Evolutionary conservation across 2,113 vertebrate genomes (phyloP).

Genomic region (Dasypus novemcinctus): DNA sequence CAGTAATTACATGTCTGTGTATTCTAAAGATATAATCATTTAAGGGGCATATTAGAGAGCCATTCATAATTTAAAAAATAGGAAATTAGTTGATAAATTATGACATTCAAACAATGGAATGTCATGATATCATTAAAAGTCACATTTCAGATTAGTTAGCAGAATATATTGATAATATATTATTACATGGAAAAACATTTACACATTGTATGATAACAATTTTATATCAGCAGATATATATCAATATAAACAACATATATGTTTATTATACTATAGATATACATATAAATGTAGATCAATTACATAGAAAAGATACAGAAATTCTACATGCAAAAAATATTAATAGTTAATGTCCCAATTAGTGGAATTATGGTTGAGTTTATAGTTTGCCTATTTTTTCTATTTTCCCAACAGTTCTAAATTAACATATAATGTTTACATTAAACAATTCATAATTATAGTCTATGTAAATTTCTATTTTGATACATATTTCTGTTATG

Average conservation of each 20-base stretch:
- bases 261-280: not conserved
- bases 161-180: not conserved
- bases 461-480: not conserved
- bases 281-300: not conserved
- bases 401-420: not conserved
- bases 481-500: not conserved
- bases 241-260: not conserved
- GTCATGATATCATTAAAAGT: slow-evolving; percentile 21
- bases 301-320: not conserved
- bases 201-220: not conserved
- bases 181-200: not conserved
- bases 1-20: not conserved
- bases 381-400: not conserved
- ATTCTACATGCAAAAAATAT: not conserved
- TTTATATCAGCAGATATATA: not conserved
- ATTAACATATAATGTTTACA: not conserved
- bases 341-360: not conserved
- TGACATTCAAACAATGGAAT: slow-evolving; percentile 6
- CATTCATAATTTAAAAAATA: not conserved
- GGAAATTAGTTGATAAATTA: not conserved
- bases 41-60: not conserved
- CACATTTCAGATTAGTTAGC: slow-evolving; percentile 6
- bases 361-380: not conserved
- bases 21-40: not conserved
- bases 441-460: not conserved